Conservation (phyloP, 2,113 vertebrate genomes). For the Silurus asotus region DNA sequence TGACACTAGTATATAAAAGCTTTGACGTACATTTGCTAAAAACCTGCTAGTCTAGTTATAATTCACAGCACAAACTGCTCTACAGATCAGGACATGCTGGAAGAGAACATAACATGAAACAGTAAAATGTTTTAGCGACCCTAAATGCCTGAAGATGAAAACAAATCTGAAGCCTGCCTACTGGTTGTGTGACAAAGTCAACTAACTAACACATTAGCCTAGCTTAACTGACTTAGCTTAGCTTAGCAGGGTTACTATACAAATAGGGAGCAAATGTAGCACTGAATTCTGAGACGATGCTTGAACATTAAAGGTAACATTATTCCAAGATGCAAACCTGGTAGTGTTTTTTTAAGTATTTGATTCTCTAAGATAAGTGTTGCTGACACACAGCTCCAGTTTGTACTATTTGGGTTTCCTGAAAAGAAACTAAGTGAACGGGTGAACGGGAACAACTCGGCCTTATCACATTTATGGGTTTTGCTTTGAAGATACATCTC, state of each 20-base stretch:
- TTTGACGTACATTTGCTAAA: constrained; percentile 51
- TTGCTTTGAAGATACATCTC: not conserved
- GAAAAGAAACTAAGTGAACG: not conserved
- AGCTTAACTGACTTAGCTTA: too few relatives aligned
- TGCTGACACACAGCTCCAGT: not conserved
- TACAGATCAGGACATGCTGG: constrained; percentile 30
- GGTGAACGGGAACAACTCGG: constrained; percentile 5
- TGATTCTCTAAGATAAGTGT: not conserved
- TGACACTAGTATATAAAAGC: not conserved
- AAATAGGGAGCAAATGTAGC: not conserved
- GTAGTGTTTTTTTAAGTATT: not conserved
- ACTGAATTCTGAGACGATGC: not conserved
- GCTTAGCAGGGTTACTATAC: not conserved
- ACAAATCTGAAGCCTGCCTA: not conserved
- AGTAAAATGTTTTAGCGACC: not conserved
- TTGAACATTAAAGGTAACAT: not conserved
- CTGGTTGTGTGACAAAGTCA: not conserved
- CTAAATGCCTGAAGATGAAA: not conserved
- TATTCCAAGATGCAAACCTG: not conserved
- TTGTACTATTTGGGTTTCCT: not conserved
- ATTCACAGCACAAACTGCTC: constrained; percentile 52
- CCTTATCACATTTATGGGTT: not conserved
- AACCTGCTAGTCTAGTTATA: constrained; percentile 55
- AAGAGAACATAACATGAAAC: not conserved
- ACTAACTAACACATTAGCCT: not conserved